phyloP scores from a whole-genome alignment of 2,113 vertebrate genomes.

The Colistium nudipinnis region DNA sequence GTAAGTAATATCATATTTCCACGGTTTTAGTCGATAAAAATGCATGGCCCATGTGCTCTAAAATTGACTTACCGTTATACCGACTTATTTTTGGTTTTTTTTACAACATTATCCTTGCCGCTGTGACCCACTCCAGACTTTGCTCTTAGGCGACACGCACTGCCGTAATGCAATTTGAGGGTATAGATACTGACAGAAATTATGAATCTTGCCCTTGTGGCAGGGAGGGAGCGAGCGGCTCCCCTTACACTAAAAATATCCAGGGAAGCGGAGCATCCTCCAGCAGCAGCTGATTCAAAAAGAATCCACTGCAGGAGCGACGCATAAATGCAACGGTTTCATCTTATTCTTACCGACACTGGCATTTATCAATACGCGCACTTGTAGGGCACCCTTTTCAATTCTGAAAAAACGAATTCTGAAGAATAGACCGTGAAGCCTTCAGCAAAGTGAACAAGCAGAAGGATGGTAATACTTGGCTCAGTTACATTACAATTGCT shows the following conservation, averaged over 20 bases:
- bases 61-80: constrained; percentile 15
- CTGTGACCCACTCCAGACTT: constrained; percentile 38
- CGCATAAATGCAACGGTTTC: constrained; percentile 6
- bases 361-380: constrained; percentile 29
- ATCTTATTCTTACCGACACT: constrained; percentile 17
- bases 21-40: neutral
- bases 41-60: neutral
- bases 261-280: constrained; percentile 71
- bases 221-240: constrained; percentile 64
- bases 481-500: neutral
- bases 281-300: constrained; percentile 58
- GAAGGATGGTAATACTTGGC: too few species aligned
- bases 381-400: too few species aligned
- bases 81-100: constrained; percentile 8
- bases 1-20: constrained; percentile 10
- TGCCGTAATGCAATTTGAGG: constrained; percentile 51
- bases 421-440: constrained; percentile 8
- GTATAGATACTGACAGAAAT: constrained; percentile 73
- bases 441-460: constrained; percentile 6
- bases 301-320: constrained; percentile 43
- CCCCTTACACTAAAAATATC: constrained; percentile 81
- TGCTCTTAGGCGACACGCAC: constrained; percentile 39
- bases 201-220: constrained; percentile 76
- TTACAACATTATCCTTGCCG: constrained; percentile 17
- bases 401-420: neutral